Conservation (phyloP, 2,888 invertebrate genomes). For the Cristatella mucedo region DNA sequence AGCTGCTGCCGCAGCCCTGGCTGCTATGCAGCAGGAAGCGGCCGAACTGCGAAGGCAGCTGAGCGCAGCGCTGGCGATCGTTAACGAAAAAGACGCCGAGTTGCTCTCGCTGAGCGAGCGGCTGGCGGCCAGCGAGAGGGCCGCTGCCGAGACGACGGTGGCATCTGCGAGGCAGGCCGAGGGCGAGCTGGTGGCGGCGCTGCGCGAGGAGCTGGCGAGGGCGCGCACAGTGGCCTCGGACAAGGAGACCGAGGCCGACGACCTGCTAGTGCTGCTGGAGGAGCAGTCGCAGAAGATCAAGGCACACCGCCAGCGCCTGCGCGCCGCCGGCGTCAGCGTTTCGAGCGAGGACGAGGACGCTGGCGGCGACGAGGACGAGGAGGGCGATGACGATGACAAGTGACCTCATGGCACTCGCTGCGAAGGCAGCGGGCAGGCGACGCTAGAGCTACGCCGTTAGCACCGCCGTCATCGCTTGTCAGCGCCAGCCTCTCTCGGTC, state of each 20-base stretch:
- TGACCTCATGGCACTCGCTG: no score
- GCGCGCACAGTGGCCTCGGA: constrained; percentile 29
- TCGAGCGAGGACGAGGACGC: constrained; percentile 10
- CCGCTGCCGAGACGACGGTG: no score
- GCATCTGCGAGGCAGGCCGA: constrained; percentile 2
- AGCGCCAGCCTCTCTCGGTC: no score
- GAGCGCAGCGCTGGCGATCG: background rate
- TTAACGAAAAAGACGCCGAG: background rate
- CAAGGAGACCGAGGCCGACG: constrained; percentile 76
- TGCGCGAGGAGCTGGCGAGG: constrained; percentile 15
- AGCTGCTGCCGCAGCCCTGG: background rate
- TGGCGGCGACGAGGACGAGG: constrained; percentile 6
- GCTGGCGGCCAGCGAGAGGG: no score
- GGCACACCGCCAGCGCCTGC: constrained; percentile 9
- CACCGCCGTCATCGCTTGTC: no score
- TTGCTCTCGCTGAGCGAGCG: background rate
- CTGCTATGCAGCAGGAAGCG: background rate
- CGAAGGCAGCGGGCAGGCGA: no score
- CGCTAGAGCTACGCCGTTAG: no score
- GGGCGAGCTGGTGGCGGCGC: constrained; percentile 24
- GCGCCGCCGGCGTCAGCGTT: constrained; percentile 10
- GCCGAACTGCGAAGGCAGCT: no score
- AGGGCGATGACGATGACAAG: no score
- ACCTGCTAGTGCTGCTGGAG: constrained; percentile 63
- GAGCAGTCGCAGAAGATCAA: background rate